Conservation (phyloP, 2,113 vertebrate species). For the Recurvirostra avosetta region DNA sequence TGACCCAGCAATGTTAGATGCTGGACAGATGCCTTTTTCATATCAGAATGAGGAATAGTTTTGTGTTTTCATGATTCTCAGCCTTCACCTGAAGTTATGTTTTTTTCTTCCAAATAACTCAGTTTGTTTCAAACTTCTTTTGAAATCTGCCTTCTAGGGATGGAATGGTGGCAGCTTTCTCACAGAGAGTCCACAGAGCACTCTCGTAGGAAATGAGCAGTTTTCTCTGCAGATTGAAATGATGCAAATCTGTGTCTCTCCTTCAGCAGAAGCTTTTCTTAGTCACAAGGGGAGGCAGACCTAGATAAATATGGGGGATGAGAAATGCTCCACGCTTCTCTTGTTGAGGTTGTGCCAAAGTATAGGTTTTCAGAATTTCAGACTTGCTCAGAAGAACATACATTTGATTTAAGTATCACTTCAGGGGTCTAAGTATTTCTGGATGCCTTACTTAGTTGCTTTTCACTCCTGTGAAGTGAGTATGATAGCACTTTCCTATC, state of each 20-base stretch:
- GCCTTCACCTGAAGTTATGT: neutral
- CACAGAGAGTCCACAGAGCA: neutral
- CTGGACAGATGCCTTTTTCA: neutral
- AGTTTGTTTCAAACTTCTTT: neutral
- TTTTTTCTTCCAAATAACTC: neutral
- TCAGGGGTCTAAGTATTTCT: neutral
- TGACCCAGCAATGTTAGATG: neutral
- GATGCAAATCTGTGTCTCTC: neutral
- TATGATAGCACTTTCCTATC: neutral
- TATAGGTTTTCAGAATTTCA: neutral
- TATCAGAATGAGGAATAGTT: neutral
- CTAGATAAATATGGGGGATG: neutral
- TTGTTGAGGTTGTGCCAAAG: neutral
- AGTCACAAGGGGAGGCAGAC: neutral
- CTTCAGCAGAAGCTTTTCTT: neutral
- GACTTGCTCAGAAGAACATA: neutral
- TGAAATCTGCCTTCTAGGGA: neutral
- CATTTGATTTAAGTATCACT: neutral
- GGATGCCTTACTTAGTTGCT: neutral
- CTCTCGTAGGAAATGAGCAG: neutral
- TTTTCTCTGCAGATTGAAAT: neutral
- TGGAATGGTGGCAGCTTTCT: neutral
- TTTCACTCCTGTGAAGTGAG: neutral
- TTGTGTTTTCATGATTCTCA: neutral
- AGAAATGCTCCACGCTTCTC: neutral